Evolutionary conservation across 2,888 invertebrate species (phyloP), one percentile per base, ranked within the genome.

Genomic region (Caenorhabditis plicata): DNA sequence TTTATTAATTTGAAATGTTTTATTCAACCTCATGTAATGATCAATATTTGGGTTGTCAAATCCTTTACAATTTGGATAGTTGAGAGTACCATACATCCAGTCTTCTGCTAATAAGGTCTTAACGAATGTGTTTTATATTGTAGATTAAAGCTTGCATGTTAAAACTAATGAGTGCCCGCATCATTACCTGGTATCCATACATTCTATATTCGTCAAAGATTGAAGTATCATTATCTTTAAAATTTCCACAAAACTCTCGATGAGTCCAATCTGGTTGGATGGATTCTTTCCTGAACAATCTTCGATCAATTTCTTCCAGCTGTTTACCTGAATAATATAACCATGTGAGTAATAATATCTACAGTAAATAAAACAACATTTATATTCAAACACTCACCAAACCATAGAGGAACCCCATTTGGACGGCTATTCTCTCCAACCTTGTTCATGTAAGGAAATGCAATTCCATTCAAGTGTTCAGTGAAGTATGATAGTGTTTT

Each of bases 371-470:
- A n/a, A n/a, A n/a, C n/a, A n/a, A n/a, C n/a, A 29, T 42, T 8
- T 9, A 42, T 4, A 29, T 38, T 26, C 15, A 29, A 8, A 13
- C 29, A 29, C 51, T 31, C 13, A 64, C 68, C 68, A 46, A 58
- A 64, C 61, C 60, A 64, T 15, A 73, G 44, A 1, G 65, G 66
- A 43, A 67, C 45, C 13, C 66, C 72, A 60, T 74, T 74, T n/a
- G 74, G 74, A 13, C 64, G 60, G 43, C 64, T 64, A 45, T 74
- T 74, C 19, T 60, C 39, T 4, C 68, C 74, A n/a, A 72, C 43
- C 57, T 74, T 74, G 55, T 74, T 74, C 49, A 74, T 48, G 48
- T 71, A 64, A 1, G 63, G 63, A 41, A 74, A 71, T 27, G 49
- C 46, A 26, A 71, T 52, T 20, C 72, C 68, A 31, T 61, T 64